Evolutionary conservation across 35 echinoderm and acorn worm genomes (phyloP).

Genomic region (Hemicentrotus pulcherrimus): DNA sequence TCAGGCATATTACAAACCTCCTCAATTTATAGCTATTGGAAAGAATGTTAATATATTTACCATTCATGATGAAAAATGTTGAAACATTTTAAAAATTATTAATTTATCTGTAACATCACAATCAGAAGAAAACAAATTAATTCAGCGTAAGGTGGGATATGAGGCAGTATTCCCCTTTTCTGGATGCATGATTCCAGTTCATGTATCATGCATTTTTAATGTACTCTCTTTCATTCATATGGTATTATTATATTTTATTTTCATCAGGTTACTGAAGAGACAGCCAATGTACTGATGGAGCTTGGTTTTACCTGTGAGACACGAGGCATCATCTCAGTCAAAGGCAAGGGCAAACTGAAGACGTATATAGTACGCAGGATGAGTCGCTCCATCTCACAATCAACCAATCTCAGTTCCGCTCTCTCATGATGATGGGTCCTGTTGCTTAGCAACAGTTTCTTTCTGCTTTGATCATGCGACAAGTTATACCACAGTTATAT

Average conservation of each 20-base stretch:
- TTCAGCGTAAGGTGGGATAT: neutral
- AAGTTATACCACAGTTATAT: too few species aligned
- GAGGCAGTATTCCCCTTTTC: too few species aligned
- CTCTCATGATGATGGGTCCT: constrained; percentile 55
- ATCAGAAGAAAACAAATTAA: neutral
- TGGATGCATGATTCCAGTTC: neutral
- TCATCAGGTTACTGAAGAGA: constrained; percentile 85
- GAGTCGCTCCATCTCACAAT: constrained; percentile 71
- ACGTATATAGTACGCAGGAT: constrained; percentile 82
- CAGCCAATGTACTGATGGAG: constrained; percentile 75
- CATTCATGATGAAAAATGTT: too few species aligned
- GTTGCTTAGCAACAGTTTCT: constrained; percentile 5
- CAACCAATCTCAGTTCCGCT: constrained; percentile 78
- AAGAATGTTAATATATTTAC: too few species aligned
- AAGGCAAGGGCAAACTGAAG: constrained; percentile 91
- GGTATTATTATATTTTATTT: neutral
- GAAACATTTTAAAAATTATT: too few species aligned
- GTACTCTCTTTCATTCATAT: neutral
- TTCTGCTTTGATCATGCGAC: neutral
- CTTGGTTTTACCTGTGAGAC: constrained; percentile 82
- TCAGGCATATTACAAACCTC: too few species aligned
- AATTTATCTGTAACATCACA: too few species aligned
- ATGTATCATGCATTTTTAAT: neutral
- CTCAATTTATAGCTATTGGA: too few species aligned
- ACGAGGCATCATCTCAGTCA: constrained; percentile 79